A percentile compares a stretch with the other conserved stretches of the same genome.
These are phyloP conservation scores for Halcyon badia DNA, from an alignment of 2,797 vertebrate genomes.

Conservation along the genomic window DNA sequence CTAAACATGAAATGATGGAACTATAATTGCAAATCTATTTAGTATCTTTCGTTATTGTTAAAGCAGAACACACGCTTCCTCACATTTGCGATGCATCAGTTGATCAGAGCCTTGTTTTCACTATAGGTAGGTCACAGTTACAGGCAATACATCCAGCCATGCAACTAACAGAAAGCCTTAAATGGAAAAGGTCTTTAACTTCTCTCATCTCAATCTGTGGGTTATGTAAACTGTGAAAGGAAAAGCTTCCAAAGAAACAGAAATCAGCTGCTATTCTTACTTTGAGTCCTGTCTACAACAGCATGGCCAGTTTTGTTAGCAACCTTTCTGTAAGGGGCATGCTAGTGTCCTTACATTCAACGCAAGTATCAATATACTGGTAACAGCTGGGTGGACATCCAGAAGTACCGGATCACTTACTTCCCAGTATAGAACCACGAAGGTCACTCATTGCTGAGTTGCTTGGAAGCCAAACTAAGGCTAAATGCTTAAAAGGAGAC, in stretches of 20 bases:
- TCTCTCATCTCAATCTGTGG: neutral
- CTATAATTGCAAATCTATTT: neutral
- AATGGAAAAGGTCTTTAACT: neutral
- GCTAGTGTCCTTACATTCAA: neutral
- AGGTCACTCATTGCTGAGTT: neutral
- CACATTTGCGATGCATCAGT: neutral
- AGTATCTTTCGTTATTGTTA: neutral
- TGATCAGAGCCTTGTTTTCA: neutral
- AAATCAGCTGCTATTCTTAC: neutral
- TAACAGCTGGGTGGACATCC: neutral
- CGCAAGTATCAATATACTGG: rapidly evolving
- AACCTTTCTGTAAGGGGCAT: neutral
- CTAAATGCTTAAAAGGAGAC: neutral
- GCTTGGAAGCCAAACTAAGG: neutral
- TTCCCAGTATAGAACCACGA: neutral
- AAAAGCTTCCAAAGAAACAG: neutral
- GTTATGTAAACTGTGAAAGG: neutral
- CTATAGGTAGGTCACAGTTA: neutral
- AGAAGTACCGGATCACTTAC: neutral
- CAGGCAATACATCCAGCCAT: neutral
- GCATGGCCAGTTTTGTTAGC: neutral
- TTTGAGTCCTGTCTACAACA: neutral
- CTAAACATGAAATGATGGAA: neutral
- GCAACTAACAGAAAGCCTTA: neutral
- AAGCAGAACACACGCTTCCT: neutral